phyloP scores from a whole-genome alignment of 2,888 invertebrate genomes.

The Tetragonula carbonaria region DNA sequence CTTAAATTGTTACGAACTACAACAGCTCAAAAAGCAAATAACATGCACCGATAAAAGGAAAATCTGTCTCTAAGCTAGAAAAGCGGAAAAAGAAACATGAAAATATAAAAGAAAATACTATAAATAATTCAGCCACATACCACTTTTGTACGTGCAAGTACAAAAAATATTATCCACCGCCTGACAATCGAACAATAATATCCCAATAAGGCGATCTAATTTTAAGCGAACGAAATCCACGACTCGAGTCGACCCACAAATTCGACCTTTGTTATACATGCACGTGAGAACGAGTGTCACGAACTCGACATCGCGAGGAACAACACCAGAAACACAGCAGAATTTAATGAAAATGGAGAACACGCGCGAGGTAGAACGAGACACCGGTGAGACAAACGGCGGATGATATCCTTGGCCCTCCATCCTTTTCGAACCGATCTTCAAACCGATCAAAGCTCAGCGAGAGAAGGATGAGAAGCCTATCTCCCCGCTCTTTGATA shows the following conservation, averaged over 20 bases:
- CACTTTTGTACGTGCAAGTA: no score
- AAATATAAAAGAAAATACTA: no score
- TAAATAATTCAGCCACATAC: no score
- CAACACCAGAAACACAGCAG: background rate
- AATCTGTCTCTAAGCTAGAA: no score
- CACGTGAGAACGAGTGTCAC: background rate
- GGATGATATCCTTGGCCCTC: slow-evolving; percentile 38
- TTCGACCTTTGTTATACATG: no score
- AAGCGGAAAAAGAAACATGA: no score
- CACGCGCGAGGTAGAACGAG: slow-evolving; percentile 20
- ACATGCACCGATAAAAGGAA: no score
- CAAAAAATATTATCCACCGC: no score
- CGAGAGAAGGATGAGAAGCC: slow-evolving; percentile 14
- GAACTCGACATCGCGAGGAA: background rate
- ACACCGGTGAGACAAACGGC: slow-evolving; percentile 11
- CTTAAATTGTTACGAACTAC: no score
- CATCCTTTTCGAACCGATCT: slow-evolving; percentile 55
- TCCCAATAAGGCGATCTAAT: no score
- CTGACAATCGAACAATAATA: no score
- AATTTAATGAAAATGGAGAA: slow-evolving; percentile 58
- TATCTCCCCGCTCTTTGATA: slow-evolving; percentile 48
- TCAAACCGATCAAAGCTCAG: slow-evolving; percentile 24
- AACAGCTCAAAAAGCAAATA: no score
- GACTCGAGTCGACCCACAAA: background rate
- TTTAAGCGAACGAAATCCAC: background rate